Evolutionary conservation across 2,797 vertebrate species (phyloP).

Genomic region (Botia almorhae): DNA sequence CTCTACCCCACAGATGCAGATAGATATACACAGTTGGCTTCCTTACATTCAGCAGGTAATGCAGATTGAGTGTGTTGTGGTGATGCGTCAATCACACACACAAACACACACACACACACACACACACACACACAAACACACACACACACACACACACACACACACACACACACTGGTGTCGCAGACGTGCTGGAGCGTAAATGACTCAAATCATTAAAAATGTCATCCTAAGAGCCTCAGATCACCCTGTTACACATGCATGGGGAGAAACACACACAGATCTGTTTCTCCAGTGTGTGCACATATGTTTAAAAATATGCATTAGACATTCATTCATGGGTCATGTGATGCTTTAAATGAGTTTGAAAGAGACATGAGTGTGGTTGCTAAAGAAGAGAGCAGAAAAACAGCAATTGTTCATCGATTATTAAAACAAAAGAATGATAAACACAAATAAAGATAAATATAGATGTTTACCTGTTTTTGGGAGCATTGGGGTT

Average conservation of each 20-base stretch:
- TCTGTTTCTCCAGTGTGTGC: neutral
- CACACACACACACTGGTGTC: neutral
- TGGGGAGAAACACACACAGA: neutral
- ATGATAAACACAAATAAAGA: too few relatives aligned
- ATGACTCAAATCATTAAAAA: slow-evolving; percentile 42
- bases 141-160: too few relatives aligned
- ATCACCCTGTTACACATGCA: slow-evolving; percentile 25
- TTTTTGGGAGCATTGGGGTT: too few relatives aligned
- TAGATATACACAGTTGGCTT: slow-evolving; percentile 31
- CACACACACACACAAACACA: neutral
- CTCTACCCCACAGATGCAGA: neutral
- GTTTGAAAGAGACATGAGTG: too few relatives aligned
- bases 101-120: too few relatives aligned
- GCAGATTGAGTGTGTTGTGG: slow-evolving; percentile 28
- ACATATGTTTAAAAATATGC: neutral
- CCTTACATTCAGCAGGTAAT: slow-evolving; percentile 10
- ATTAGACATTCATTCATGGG: slow-evolving; percentile 12
- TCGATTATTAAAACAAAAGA: too few relatives aligned
- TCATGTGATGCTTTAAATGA: slow-evolving; percentile 34
- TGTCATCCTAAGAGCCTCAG: slow-evolving; percentile 39
- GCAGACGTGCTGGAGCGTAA: slow-evolving; percentile 17
- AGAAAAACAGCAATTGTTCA: too few relatives aligned
- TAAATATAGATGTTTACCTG: too few relatives aligned
- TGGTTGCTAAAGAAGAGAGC: too few relatives aligned
- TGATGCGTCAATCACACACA: neutral